Conservation (phyloP, 2,888 invertebrate genomes). For the Callyntrura sp. region DNA sequence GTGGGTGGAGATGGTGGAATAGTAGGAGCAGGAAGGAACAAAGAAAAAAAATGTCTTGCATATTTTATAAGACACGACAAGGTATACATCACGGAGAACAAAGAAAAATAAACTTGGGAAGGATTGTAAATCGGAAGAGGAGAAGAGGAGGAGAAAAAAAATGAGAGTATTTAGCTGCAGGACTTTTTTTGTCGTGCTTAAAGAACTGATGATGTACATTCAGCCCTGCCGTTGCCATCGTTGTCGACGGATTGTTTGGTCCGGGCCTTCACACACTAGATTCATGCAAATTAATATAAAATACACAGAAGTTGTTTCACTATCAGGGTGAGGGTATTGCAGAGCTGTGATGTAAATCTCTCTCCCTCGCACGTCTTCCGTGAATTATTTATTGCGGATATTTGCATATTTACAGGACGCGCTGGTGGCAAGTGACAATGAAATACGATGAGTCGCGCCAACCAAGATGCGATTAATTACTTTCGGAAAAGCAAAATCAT, state of each 20-base stretch:
- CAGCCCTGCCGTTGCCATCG: neutral
- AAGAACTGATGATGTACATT: neutral
- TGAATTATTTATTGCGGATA: slow-evolving; percentile 73
- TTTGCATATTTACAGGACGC: slow-evolving; percentile 70
- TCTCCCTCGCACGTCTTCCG: slow-evolving; percentile 40
- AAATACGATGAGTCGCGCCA: slow-evolving; percentile 60
- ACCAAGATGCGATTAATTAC: slow-evolving; percentile 62
- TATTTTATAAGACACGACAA: slow-evolving; percentile 44
- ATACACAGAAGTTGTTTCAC: neutral
- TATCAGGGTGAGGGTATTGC: neutral
- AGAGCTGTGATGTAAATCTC: neutral
- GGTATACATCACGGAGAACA: slow-evolving; percentile 11
- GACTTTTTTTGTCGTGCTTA: neutral
- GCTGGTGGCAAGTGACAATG: slow-evolving; percentile 73
- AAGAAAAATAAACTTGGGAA: slow-evolving; percentile 9
- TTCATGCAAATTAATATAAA: slow-evolving; percentile 54
- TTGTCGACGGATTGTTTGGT: slow-evolving; percentile 37
- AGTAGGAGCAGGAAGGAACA: neutral
- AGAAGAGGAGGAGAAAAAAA: neutral
- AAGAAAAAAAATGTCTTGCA: slow-evolving; percentile 47
- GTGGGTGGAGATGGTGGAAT: slow-evolving; percentile 16
- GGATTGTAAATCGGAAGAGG: slow-evolving; percentile 14
- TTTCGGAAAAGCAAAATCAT: slow-evolving; percentile 57
- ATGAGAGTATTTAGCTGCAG: slow-evolving; percentile 23
- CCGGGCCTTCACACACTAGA: slow-evolving; percentile 35